Base-by-base conservation (phyloP, 1,140 invertebrate genomes). In the Papilio polyxenes region DNA sequence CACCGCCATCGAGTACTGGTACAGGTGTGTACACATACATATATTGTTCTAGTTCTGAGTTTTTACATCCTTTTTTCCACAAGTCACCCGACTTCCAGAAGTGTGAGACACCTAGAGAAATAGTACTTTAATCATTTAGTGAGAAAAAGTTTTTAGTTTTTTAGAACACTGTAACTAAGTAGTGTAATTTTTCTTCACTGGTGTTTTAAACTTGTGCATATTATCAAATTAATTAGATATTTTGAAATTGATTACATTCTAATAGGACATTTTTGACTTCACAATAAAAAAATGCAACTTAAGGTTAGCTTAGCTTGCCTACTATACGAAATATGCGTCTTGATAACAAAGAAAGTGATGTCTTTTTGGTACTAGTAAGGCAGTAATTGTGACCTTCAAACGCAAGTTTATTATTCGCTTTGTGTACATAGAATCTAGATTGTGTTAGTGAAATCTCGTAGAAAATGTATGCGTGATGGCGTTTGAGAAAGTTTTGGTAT, bases 1-100 rank as follows among this genome's bases (percentile, higher is more conserved):
- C 0, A 99, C 98, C 59, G 98, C 98, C 81, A 98, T 98, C 75
- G 98, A 98, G 91, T 98, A 98, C 93, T 98, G 98, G 98, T 98
- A 98, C 91, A 96, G 97, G 96, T 97, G 91, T 84, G 83, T 86
- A 51, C 9, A 74, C 6, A 69, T 40, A n/a, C 3, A 1, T 40
- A 65, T 2, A 31, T 31, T 31, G 11, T 23, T 17, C 37, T 15
- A 49, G 69, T 48, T 48, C 11, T 17, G 0, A 31, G 23, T 31
- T 31, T 31, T 31, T 31, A 31, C 23, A 31, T 31, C 23, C 23
- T 31, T 23, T 53, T n/a, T 44, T 75, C 13, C 17, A 7, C 40
- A 2, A 44, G 4, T 31, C 23, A 31, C 40, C 40, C 40, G 3
- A 44, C 40, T 7, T 44, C 40, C 40, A 6, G 40, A 7, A 44